Conservation (phyloP, 1,140 invertebrate genomes). For the Brachionus asplanchnoidis region DNA sequence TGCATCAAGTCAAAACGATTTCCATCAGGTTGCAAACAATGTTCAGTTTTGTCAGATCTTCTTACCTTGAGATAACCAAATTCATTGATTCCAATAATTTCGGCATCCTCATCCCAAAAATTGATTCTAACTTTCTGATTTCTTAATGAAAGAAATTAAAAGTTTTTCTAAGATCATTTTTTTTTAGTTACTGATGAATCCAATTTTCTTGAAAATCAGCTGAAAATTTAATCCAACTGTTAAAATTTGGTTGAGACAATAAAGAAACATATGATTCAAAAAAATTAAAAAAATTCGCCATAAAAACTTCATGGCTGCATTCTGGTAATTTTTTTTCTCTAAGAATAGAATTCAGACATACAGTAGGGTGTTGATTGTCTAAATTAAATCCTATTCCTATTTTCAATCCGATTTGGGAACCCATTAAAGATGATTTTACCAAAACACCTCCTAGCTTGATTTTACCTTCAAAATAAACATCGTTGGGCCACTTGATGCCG, state of each 20-base stretch:
- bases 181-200: not conserved
- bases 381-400: conserved; percentile 32
- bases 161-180: no score
- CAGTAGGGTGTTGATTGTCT: conserved; percentile 21
- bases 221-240: not conserved
- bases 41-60: not conserved
- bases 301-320: not conserved
- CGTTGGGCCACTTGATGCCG: conserved; percentile 28
- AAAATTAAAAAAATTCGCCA: not conserved
- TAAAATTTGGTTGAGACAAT: not conserved
- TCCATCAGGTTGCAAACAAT: conserved; percentile 15
- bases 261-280: conserved; percentile 4
- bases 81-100: conserved; percentile 20
- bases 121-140: conserved; percentile 14
- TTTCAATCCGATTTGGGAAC: not conserved
- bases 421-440: conserved; percentile 1
- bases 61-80: conserved; percentile 13
- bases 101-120: conserved; percentile 17
- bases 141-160: not conserved
- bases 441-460: conserved; percentile 14
- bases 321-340: not conserved
- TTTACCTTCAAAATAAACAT: conserved; percentile 26
- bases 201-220: conserved; percentile 14
- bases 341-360: not conserved
- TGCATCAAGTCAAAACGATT: conserved; percentile 33